A percentile compares a stretch with the other conserved stretches of the same genome.
phyloP scores from a whole-genome alignment of 2,888 invertebrate genomes.

The Maniola hyperantus region DNA sequence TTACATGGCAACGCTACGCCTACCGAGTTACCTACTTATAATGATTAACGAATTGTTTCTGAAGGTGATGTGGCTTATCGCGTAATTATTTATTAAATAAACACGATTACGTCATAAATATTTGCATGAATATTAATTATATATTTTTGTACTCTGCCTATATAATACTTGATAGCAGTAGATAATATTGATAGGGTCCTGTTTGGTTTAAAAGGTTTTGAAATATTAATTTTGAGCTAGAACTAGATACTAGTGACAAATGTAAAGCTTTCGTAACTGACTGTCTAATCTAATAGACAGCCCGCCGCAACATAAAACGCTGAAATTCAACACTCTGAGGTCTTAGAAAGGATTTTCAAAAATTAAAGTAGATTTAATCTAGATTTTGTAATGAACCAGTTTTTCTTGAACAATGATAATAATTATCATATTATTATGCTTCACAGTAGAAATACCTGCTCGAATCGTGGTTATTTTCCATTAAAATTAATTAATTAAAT shows the following conservation, averaged over 20 bases:
- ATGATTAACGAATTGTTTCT: conserved; percentile 25
- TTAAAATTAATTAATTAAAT: background rate
- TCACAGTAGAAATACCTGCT: background rate
- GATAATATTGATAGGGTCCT: background rate
- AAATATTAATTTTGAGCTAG: background rate
- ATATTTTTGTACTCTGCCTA: background rate
- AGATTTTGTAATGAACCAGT: background rate
- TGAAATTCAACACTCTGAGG: too few species aligned
- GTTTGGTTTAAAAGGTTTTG: background rate
- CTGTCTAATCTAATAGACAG: background rate
- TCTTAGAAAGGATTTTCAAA: too few species aligned
- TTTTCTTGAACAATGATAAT: background rate
- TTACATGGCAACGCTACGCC: conserved; percentile 2
- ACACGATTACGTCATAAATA: conserved; percentile 46
- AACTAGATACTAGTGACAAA: too few species aligned
- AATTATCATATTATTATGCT: conserved; percentile 1
- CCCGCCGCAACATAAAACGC: too few species aligned
- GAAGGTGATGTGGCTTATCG: conserved; percentile 45
- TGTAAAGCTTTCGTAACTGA: background rate
- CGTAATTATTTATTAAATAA: conserved; percentile 60
- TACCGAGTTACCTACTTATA: background rate
- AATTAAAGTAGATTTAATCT: background rate
- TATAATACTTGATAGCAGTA: background rate
- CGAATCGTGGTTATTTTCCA: background rate
- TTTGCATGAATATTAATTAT: conserved; percentile 22